These are phyloP conservation scores for Cheilosia grossa DNA, from an alignment of 2,888 invertebrate species.

Conservation along the genomic window DNA sequence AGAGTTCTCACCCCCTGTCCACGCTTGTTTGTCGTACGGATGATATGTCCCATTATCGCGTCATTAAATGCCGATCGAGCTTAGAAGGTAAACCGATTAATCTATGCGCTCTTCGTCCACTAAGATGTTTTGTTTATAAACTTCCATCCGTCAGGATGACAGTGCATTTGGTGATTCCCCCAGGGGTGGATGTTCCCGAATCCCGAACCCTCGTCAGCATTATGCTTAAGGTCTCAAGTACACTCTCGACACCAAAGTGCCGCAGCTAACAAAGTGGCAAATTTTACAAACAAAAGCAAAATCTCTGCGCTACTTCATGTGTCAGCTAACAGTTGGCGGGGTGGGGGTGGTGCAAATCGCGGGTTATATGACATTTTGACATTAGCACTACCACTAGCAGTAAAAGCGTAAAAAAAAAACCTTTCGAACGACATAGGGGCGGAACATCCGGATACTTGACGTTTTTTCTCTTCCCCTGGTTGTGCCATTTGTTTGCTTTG, in stretches of 20 bases:
- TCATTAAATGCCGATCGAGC: conserved; percentile 62
- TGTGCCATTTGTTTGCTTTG: conserved; percentile 69
- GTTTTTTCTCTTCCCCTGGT: conserved; percentile 35
- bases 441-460: conserved; percentile 66
- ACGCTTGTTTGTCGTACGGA: conserved; percentile 53
- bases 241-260: conserved; percentile 58
- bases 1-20: conserved; percentile 53
- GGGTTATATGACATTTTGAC: conserved; percentile 74
- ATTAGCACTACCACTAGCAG: conserved; percentile 68
- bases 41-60: conserved; percentile 65
- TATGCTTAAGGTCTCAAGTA: conserved; percentile 61
- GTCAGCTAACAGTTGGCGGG: conserved; percentile 39
- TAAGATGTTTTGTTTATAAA: conserved; percentile 53
- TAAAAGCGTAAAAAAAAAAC: conserved; percentile 51
- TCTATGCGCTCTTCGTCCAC: neutral
- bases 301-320: conserved; percentile 47
- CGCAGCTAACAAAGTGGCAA: conserved; percentile 68
- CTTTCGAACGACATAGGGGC: conserved; percentile 64
- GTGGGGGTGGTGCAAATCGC: conserved; percentile 62
- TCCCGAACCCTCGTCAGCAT: conserved; percentile 51
- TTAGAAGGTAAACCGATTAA: conserved; percentile 69
- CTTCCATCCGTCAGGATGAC: conserved; percentile 16
- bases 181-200: conserved; percentile 45
- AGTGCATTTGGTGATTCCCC: conserved; percentile 29
- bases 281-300: conserved; percentile 70